These are phyloP conservation scores for Cepphus grylle DNA, from an alignment of 2,113 vertebrate genomes.

Conservation along the genomic window DNA sequence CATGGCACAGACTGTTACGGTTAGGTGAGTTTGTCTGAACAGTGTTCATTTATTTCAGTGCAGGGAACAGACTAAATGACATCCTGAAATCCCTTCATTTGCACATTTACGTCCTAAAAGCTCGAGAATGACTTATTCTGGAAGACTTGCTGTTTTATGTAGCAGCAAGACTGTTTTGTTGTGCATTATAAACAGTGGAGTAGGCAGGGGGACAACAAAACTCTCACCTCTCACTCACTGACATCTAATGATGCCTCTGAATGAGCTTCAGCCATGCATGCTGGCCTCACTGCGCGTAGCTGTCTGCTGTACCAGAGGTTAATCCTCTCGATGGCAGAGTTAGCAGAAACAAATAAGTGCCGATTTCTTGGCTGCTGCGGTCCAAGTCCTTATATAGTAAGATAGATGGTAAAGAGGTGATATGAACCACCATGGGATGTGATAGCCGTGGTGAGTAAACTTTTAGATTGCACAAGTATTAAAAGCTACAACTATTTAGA, in stretches of 20 bases:
- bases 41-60: not conserved
- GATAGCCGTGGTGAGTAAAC: not conserved
- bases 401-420: not conserved
- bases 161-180: not conserved
- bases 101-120: not conserved
- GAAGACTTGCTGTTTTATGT: not conserved
- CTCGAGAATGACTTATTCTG: not conserved
- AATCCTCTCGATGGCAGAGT: not conserved
- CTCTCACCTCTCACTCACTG: not conserved
- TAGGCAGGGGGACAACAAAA: not conserved
- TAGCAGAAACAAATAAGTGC: not conserved
- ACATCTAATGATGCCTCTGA: not conserved
- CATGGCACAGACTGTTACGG: not conserved
- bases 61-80: not conserved
- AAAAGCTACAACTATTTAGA: not conserved
- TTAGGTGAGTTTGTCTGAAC: not conserved
- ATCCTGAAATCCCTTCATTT: not conserved
- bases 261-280: not conserved
- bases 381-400: not conserved
- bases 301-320: not conserved
- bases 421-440: not conserved
- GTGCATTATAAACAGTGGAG: not conserved
- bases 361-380: not conserved
- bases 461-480: not conserved
- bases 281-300: not conserved